phyloP scores from a whole-genome alignment of 2,113 vertebrate species.

The Actenoides lindsayi region DNA sequence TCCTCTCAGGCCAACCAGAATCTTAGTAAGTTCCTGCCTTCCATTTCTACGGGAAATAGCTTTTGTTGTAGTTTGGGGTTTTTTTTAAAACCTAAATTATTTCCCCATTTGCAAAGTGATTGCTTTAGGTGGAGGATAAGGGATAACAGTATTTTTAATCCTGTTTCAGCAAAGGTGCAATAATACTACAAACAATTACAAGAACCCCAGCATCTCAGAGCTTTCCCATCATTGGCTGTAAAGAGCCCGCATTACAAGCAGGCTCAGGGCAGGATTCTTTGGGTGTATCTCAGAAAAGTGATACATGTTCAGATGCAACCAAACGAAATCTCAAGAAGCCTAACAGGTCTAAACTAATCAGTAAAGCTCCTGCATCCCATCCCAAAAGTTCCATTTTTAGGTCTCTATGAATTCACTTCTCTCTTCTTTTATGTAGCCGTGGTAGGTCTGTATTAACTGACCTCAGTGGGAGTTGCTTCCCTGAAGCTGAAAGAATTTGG shows the following conservation, averaged over 20 bases:
- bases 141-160: background rate
- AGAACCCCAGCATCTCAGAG: background rate
- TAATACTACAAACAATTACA: background rate
- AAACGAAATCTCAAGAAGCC: background rate
- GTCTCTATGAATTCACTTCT: background rate
- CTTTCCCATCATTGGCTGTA: background rate
- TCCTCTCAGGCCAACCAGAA: background rate
- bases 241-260: background rate
- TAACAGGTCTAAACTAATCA: background rate
- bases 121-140: fast-evolving
- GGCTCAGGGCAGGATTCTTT: background rate
- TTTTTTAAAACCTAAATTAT: background rate
- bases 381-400: background rate
- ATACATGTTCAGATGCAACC: background rate
- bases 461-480: background rate
- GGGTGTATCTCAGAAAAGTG: background rate
- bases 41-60: background rate
- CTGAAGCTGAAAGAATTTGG: background rate
- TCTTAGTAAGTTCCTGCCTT: background rate
- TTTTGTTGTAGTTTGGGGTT: background rate
- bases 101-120: background rate
- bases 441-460: background rate
- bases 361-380: background rate
- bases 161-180: background rate
- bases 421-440: background rate